phyloP scores from a whole-genome alignment of 2,797 vertebrate genomes.

The Ctenopoma multispine region DNA sequence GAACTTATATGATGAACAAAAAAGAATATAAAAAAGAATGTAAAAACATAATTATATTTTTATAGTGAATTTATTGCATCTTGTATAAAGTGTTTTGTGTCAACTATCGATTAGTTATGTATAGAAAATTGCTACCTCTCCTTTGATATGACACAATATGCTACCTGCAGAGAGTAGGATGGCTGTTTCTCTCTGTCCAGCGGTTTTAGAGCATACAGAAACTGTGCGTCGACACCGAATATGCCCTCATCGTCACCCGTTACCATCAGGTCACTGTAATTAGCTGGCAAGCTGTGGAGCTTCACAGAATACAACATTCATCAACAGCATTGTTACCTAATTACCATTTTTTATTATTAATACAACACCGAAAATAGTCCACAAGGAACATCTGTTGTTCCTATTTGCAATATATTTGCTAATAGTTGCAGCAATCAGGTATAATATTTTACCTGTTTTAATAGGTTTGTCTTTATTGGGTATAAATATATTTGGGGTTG shows the following conservation, averaged over 20 bases:
- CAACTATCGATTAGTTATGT: neutral
- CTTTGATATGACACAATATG: neutral
- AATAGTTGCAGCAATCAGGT: neutral
- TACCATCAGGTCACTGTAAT: constrained; percentile 79
- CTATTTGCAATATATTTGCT: neutral
- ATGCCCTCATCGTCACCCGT: constrained; percentile 83
- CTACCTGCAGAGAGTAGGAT: constrained; percentile 87
- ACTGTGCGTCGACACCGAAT: constrained; percentile 88
- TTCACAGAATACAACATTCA: constrained; percentile 42
- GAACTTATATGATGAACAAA: neutral
- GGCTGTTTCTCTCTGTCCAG: constrained; percentile 90
- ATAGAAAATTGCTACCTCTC: neutral
- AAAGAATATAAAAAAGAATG: neutral
- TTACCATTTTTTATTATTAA: constrained; percentile 10
- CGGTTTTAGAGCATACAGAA: constrained; percentile 85
- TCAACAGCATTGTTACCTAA: constrained; percentile 2
- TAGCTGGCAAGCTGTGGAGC: constrained; percentile 80
- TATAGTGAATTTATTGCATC: neutral
- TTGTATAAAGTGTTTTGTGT: neutral
- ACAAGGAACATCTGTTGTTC: neutral
- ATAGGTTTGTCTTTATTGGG: neutral
- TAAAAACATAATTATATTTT: neutral
- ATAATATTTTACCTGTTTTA: neutral
- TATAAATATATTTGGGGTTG: neutral
- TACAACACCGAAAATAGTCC: constrained; percentile 12